These are phyloP conservation scores for Bostrychus sinensis DNA, from an alignment of 2,113 vertebrate species.

Conservation along the genomic window DNA sequence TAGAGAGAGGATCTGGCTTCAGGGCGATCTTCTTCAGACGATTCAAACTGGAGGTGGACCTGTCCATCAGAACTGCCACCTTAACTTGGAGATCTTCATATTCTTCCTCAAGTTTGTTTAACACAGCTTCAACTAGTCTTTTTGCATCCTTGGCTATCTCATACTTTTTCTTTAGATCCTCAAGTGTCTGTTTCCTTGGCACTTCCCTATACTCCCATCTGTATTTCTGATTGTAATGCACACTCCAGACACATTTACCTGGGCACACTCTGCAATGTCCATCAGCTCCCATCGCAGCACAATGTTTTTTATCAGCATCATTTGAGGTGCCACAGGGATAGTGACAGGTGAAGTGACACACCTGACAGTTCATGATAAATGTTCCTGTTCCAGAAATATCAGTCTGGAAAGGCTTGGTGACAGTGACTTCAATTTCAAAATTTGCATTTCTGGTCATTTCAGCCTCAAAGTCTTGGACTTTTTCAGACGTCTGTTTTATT, in stretches of 20 bases:
- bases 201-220: not conserved
- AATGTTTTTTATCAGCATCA: fast-evolving
- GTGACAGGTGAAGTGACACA: slow-evolving; percentile 49
- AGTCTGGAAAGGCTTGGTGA: fast-evolving
- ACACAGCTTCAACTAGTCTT: not conserved
- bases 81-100: fast-evolving
- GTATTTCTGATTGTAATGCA: slow-evolving; percentile 47
- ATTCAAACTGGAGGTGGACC: not conserved
- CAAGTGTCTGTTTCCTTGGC: not conserved
- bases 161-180: slow-evolving; percentile 24
- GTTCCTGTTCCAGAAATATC: slow-evolving; percentile 2
- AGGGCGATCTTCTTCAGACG: slow-evolving; percentile 56
- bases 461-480: slow-evolving; percentile 20
- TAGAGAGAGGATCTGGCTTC: slow-evolving; percentile 53
- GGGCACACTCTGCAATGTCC: slow-evolving; percentile 25
- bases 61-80: not conserved
- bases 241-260: slow-evolving; percentile 14
- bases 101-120: not conserved
- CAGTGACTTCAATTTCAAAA: slow-evolving; percentile 41
- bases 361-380: slow-evolving; percentile 40
- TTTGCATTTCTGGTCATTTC: slow-evolving; percentile 34
- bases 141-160: slow-evolving; percentile 1
- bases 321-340: fast-evolving
- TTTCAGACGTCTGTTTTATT: slow-evolving; percentile 15
- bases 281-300: fast-evolving